A percentile compares a stretch with the other conserved stretches of the same genome.
phyloP scores from a whole-genome alignment of 2,888 invertebrate species.

The Calameuta filiformis region DNA sequence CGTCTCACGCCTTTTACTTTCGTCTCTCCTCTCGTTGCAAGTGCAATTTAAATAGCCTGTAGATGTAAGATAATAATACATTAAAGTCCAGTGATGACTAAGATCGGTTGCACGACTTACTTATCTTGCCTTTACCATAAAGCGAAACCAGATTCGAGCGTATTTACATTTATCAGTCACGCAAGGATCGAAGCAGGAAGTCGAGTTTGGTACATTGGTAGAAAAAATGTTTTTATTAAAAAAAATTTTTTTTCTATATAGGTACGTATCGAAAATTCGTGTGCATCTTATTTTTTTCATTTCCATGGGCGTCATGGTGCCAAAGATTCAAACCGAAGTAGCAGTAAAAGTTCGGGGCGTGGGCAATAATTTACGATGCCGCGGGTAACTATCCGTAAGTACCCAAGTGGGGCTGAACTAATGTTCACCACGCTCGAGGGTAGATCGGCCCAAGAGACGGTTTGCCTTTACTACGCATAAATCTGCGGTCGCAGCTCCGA shows the following conservation, averaged over 20 bases:
- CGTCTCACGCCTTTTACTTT: not conserved
- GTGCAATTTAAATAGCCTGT: conserved; percentile 20
- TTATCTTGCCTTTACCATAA: not conserved
- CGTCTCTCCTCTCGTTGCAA: not conserved
- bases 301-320: conserved; percentile 33
- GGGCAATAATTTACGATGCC: conserved; percentile 62
- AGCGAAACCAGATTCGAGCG: not conserved
- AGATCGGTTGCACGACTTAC: not conserved
- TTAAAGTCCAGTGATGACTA: not conserved
- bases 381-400: conserved; percentile 61
- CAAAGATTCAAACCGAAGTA: conserved; percentile 31
- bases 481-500: conserved; percentile 50
- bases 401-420: conserved; percentile 45
- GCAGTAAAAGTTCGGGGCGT: conserved; percentile 60
- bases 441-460: conserved; percentile 17
- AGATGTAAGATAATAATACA: conserved; percentile 11
- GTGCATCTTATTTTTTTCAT: conserved; percentile 24
- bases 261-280: not conserved
- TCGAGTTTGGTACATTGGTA: not conserved
- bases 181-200: not conserved
- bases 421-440: conserved; percentile 39
- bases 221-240: too few species aligned
- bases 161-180: conserved; percentile 1
- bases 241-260: too few species aligned
- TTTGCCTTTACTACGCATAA: conserved; percentile 58